phyloP scores from a whole-genome alignment of 2,888 invertebrate species.

The Leptarthrus brevirostris region DNA sequence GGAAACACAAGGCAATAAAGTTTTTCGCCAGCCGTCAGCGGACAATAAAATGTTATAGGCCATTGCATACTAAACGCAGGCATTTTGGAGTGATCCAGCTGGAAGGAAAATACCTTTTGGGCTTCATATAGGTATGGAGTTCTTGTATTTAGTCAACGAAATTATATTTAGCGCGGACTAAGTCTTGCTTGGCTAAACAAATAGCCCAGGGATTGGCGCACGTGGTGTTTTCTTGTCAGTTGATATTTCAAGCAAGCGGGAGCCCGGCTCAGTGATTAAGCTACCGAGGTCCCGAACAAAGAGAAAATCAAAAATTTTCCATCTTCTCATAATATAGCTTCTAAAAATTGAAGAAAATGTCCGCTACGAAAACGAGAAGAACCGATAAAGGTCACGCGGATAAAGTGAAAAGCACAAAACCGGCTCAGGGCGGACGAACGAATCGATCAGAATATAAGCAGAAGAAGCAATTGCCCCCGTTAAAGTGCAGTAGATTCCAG shows the following conservation, averaged over 20 bases:
- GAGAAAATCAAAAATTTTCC: background rate
- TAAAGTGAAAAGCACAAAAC: background rate
- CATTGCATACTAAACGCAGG: background rate
- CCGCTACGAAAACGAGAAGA: conserved; percentile 20
- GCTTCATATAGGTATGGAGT: background rate
- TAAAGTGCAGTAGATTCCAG: conserved; percentile 18
- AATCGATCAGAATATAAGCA: conserved; percentile 27
- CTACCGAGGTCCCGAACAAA: background rate
- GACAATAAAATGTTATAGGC: background rate
- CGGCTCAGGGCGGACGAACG: background rate
- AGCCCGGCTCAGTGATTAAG: background rate
- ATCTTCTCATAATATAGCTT: background rate
- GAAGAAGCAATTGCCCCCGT: conserved; percentile 43
- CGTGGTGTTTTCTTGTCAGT: background rate
- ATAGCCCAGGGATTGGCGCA: conserved; percentile 16
- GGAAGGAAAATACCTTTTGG: background rate
- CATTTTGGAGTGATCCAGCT: background rate
- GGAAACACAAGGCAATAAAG: conserved; percentile 12
- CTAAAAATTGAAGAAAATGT: conserved; percentile 2
- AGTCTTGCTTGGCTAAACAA: conserved; percentile 19
- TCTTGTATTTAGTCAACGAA: background rate
- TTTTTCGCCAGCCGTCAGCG: background rate
- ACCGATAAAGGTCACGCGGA: conserved; percentile 20
- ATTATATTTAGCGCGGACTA: background rate
- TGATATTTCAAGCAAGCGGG: conserved; percentile 18